Evolutionary conservation across 2,888 invertebrate genomes (phyloP).

Genomic region (Ferdinandea cuprea): DNA sequence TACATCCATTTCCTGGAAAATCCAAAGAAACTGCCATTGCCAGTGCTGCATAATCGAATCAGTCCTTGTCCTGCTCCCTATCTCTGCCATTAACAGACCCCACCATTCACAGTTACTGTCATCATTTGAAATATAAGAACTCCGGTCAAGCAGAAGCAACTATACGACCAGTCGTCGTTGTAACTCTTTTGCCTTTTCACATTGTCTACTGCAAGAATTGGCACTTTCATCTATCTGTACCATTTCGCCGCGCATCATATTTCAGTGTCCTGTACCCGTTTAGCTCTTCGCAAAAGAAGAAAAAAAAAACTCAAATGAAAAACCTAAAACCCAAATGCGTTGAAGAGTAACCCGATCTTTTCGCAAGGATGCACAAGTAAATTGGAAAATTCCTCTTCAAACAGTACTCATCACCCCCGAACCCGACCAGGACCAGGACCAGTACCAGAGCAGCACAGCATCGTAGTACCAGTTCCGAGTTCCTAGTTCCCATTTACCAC

Average conservation of each 20-base stretch:
- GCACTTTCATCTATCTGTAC: background rate
- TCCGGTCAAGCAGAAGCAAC: constrained; percentile 48
- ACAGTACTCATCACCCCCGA: too few species aligned
- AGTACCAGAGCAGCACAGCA: background rate
- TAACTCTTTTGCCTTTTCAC: constrained; percentile 28
- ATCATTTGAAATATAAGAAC: constrained; percentile 53
- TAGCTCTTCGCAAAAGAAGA: background rate
- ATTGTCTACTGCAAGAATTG: constrained; percentile 27
- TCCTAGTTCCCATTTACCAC: background rate
- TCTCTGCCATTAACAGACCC: background rate
- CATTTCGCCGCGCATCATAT: constrained; percentile 57
- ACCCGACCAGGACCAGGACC: constrained; percentile 4
- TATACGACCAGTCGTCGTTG: constrained; percentile 24
- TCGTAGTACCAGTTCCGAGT: background rate
- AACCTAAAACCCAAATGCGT: constrained; percentile 58
- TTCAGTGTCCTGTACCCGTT: constrained; percentile 2
- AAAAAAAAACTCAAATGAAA: background rate
- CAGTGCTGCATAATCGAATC: background rate
- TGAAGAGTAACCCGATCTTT: constrained; percentile 75
- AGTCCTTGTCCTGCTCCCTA: background rate
- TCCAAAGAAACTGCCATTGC: background rate
- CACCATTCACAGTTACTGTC: background rate
- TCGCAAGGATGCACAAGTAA: constrained; percentile 75
- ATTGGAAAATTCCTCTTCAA: constrained; percentile 73
- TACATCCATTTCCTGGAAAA: background rate